Conservation (phyloP, 2,113 vertebrate species). For the Periophthalmus modestus region DNA sequence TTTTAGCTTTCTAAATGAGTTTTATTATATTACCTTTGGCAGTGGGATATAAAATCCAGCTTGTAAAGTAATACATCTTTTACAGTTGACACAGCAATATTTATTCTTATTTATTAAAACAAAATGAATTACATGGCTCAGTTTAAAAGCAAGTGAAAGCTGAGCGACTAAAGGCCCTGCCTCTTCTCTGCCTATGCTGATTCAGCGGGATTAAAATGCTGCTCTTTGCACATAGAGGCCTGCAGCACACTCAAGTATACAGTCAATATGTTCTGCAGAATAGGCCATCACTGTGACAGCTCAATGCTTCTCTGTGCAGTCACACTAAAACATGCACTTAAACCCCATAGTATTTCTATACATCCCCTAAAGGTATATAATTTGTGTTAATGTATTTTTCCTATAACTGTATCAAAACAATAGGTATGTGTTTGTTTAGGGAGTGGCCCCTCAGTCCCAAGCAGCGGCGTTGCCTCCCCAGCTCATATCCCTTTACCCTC, state of each 20-base stretch:
- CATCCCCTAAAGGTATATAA: background rate
- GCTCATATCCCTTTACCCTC: conserved; percentile 92
- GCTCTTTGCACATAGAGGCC: conserved; percentile 49
- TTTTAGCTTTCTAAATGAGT: background rate
- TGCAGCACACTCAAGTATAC: conserved; percentile 32
- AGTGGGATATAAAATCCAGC: background rate
- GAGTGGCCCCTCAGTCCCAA: conserved; percentile 91
- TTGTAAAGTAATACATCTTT: background rate
- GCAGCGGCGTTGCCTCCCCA: conserved; percentile 91
- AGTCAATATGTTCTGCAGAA: conserved; percentile 51
- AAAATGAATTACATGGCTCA: conserved; percentile 22
- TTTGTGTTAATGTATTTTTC: background rate
- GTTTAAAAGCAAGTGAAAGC: conserved; percentile 21
- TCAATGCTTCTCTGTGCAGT: conserved; percentile 11
- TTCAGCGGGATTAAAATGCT: conserved; percentile 54
- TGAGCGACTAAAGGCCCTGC: conserved; percentile 34
- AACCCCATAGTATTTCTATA: conserved; percentile 4
- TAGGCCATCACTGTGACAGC: conserved; percentile 23
- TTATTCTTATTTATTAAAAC: conserved; percentile 14
- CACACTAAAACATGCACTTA: background rate
- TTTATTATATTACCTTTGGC: background rate
- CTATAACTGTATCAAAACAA: background rate
- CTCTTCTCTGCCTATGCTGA: conserved; percentile 55
- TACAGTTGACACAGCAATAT: background rate
- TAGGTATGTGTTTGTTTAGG: conserved; percentile 65